Conservation (phyloP, 2,113 vertebrate genomes). For the Nothobranchius furzeri region DNA sequence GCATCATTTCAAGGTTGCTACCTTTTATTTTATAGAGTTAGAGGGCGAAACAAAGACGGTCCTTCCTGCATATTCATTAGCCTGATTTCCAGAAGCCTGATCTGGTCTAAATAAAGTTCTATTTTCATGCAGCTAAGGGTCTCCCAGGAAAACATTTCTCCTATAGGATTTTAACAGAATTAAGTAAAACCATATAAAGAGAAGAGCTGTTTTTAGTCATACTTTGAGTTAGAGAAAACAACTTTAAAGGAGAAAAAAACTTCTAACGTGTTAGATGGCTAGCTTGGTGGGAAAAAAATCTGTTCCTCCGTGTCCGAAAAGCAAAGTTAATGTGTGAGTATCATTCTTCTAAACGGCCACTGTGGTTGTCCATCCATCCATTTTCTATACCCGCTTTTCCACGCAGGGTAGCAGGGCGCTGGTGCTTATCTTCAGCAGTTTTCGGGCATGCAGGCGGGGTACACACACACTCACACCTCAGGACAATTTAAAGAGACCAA, state of each 20-base stretch:
- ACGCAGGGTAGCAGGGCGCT: too few relatives aligned
- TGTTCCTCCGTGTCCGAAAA: too few relatives aligned
- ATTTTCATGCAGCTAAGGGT: conserved; percentile 46
- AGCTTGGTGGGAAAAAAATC: too few relatives aligned
- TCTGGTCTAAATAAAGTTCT: conserved; percentile 55
- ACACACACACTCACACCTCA: too few relatives aligned
- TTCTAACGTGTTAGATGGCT: neutral
- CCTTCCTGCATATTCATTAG: conserved; percentile 56
- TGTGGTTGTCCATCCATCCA: too few relatives aligned
- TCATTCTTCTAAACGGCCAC: too few relatives aligned
- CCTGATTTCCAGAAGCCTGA: conserved; percentile 53
- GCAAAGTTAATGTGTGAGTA: too few relatives aligned
- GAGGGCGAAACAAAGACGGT: conserved; percentile 39
- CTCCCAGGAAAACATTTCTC: conserved; percentile 52
- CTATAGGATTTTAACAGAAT: conserved; percentile 38
- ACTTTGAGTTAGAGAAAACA: conserved; percentile 16
- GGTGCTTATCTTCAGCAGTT: too few relatives aligned
- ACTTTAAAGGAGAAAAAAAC: neutral
- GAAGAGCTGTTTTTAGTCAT: conserved; percentile 19
- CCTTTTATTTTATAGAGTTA: conserved; percentile 31
- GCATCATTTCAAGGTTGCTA: conserved; percentile 10
- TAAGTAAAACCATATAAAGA: conserved; percentile 7
- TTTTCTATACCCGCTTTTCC: too few relatives aligned
- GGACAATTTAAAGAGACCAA: too few relatives aligned
- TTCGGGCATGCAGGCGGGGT: too few relatives aligned